Evolutionary conservation across 2,113 vertebrate species (phyloP), one percentile per base, ranked within the genome.

Genomic region (Myrmecophaga tridactyla): DNA sequence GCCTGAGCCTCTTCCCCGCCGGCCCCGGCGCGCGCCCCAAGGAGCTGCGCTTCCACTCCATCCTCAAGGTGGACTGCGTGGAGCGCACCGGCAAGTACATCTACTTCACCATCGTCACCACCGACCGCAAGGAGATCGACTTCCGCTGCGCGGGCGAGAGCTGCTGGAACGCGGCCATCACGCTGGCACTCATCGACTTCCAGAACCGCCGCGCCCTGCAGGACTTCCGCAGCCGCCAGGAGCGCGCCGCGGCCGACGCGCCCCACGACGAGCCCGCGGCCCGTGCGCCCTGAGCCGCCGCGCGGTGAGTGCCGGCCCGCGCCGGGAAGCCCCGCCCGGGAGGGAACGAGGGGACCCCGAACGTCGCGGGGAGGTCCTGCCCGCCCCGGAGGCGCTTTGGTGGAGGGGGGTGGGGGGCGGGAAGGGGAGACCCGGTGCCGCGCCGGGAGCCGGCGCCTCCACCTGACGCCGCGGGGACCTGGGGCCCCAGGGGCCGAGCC

Each of bases 71-170:
- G 98, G 99, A 99, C 98, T 99, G 99, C 96, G 99, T 99, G 98
- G 99, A 99, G 98, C 99, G 99, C 98, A 99, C 99, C 67, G 99
- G 99, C 97, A 99, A 99, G 97, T 99, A 99, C 98, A 98, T 99
- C 97, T 99, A 99, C 98, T 99, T 99, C 98, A 99, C 99, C 97
- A 99, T 99, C 96, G 99, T 99, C 60, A 99, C 99, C 96, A 99
- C 98, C 23, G 99, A 99, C 98, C 98, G 98, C 97, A 99, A 99
- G 97, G 99, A 99, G 98, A 99, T 99, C 96, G 99, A 99, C 97
- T 99, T 99, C 98, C 98, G 99, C 97, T 99, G 99, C 98, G 95
- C 99, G 0, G 99, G 98, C 70, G 99, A 99, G 97, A 99, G 98
- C 99, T 99, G 99, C 98, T 99, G 99, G 99, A 99, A 99, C 94